phyloP scores from a whole-genome alignment of 2,797 vertebrate species.

The Muraenolepis orangiensis region DNA sequence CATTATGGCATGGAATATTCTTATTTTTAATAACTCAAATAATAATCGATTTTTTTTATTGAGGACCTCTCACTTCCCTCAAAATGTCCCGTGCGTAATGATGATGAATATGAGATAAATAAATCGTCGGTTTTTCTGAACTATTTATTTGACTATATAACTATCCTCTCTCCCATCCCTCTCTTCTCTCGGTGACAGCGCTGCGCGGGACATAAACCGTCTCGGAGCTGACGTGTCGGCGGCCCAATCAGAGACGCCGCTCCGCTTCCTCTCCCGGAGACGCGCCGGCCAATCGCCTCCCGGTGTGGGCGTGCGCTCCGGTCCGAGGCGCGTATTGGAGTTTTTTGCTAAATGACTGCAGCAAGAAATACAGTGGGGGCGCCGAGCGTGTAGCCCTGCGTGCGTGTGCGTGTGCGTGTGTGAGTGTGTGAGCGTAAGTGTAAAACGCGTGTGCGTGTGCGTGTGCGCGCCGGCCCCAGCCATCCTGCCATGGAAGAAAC shows the following conservation, averaged over 20 bases:
- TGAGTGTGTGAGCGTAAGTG: conserved; percentile 1
- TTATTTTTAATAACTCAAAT: too few relatives aligned
- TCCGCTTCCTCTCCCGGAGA: conserved; percentile 6
- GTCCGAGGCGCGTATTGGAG: conserved; percentile 70
- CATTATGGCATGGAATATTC: too few relatives aligned
- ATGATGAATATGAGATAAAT: too few relatives aligned
- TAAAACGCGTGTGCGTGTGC: too few relatives aligned
- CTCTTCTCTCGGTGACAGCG: conserved; percentile 41
- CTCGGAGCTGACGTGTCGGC: too few relatives aligned
- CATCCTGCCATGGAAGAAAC: conserved; percentile 44
- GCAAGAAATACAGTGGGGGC: conserved; percentile 81
- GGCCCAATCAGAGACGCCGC: conserved; percentile 56
- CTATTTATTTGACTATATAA: background rate
- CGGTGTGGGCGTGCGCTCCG: conserved; percentile 65
- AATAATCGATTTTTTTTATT: too few relatives aligned
- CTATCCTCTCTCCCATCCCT: too few relatives aligned
- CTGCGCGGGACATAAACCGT: background rate
- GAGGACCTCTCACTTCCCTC: too few relatives aligned
- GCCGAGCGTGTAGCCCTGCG: conserved; percentile 47
- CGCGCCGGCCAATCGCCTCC: conserved; percentile 59
- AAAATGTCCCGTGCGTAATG: too few relatives aligned
- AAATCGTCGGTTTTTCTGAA: background rate
- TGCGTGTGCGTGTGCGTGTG: conserved; percentile 7
- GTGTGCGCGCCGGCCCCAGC: conserved; percentile 28
- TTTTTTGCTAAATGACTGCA: conserved; percentile 99